Percentiles rank a stretch among this genome's conserved stretches.
Evolutionary conservation across 2,113 vertebrate species (phyloP).

Genomic region (Anarhynchus alexandrinus): DNA sequence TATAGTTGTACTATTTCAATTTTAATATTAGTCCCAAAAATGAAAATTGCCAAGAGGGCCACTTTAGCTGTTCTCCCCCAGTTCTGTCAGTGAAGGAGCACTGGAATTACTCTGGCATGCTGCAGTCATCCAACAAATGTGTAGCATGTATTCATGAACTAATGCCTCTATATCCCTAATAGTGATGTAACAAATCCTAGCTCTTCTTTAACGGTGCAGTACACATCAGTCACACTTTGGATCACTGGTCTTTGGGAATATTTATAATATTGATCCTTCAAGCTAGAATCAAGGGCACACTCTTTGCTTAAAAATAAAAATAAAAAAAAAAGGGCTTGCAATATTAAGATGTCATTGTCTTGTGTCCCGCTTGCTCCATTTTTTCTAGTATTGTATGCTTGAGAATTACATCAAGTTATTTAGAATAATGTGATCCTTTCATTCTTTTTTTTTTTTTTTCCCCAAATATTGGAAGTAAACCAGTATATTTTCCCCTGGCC

Average conservation of each 20-base stretch:
- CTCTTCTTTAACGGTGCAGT: not conserved
- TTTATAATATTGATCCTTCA: not conserved
- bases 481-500: not conserved
- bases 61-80: not conserved
- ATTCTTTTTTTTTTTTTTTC: not conserved
- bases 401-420: not conserved
- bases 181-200: not conserved
- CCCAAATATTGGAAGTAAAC: not conserved
- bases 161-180: rapidly evolving
- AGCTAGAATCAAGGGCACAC: not conserved
- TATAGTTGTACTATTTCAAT: not conserved
- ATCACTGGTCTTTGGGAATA: not conserved
- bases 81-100: not conserved
- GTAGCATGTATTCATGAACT: rapidly evolving
- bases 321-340: rapidly evolving
- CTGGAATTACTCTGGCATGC: not conserved
- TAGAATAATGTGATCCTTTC: not conserved
- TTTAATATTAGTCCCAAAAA: not conserved
- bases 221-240: not conserved
- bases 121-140: not conserved
- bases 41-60: not conserved
- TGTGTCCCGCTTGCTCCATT: not conserved
- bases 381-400: not conserved
- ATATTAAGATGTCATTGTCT: not conserved
- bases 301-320: not conserved